Base-by-base conservation (phyloP, 2,797 vertebrate species). In the Ctenopoma multispine region DNA sequence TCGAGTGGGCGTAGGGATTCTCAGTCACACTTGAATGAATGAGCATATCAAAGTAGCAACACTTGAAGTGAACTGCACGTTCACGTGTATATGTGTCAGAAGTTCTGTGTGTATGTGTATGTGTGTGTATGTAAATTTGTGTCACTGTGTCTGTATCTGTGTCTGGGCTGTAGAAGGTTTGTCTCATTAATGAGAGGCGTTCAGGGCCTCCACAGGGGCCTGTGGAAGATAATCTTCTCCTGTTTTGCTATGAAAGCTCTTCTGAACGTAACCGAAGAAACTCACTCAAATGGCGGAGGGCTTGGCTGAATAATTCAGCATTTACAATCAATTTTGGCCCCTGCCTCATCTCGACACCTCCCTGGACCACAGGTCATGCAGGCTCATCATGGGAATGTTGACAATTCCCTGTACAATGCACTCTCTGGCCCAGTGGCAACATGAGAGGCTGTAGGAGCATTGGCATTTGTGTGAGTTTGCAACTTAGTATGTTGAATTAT, bases 201-300 rank as follows among this genome's bases (percentile, higher is more conserved):
- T 84, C 84, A 69, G 81, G 82, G 74, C 81, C 87, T 93, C 92
- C 84, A 67, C 64, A 17, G 92, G 90, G 92, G 85, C 88, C 86
- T 80, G 87, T 87, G 91, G 87, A 92, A 91, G 93, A 94, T 93
- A 89, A 93, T 91, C 91, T 92, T 93, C 92, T 89, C 87, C 90
- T 93, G 92, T 95, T 95, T 94, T 95, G 94, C 94, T 92, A 94
- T 90, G 92, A 93, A 94, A 94, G 94, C 93, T 92, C 92, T 95
- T 95, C 93, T 94, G 89, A 72, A 91, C 88, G 94, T 94, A 95
- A 95, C 93, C 90, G 87, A 94, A 95, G 93, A 94, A 95, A 95
- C 93, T 93, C 90, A 87, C 87, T 93, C 91, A 90, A 92, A 94
- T 88, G 89, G 87, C 63, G 81, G 81, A 89, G 90, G 89, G 83